phyloP scores from a whole-genome alignment of 2,113 vertebrate species.

The Hyperopisus bebe region DNA sequence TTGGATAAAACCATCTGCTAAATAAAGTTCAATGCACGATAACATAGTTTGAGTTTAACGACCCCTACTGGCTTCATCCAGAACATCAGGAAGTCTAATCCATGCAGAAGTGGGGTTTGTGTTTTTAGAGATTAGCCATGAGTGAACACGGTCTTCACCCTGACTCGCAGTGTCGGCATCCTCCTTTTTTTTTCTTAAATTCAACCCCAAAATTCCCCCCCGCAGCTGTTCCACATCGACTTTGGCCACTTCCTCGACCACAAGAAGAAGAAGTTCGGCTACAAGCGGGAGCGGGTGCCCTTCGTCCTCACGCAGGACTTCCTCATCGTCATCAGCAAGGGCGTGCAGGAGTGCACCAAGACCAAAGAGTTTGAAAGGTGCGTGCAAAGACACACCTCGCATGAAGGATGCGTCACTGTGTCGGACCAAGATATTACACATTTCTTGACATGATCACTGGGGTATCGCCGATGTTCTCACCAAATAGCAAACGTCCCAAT shows the following conservation, averaged over 20 bases:
- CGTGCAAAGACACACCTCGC: neutral
- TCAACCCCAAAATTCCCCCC: neutral
- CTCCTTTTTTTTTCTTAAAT: neutral
- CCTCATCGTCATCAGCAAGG: conserved; percentile 71
- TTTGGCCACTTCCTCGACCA: conserved; percentile 70
- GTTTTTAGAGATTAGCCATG: neutral
- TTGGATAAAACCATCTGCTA: neutral
- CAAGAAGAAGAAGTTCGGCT: conserved; percentile 71
- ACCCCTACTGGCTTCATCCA: neutral
- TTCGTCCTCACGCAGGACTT: conserved; percentile 71
- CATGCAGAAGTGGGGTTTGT: neutral
- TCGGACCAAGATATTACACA: neutral
- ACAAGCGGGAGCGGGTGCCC: conserved; percentile 65
- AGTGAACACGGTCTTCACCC: neutral
- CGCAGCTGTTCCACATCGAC: conserved; percentile 66
- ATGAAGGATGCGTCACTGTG: neutral
- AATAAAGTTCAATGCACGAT: neutral
- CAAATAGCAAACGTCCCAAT: neutral
- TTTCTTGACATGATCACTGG: neutral
- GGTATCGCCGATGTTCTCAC: neutral
- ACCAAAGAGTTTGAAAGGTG: conserved; percentile 69
- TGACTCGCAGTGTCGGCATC: neutral
- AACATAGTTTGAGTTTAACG: neutral
- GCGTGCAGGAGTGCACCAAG: conserved; percentile 64
- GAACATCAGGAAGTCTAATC: neutral